These are phyloP conservation scores for Amazona ochrocephala DNA, from an alignment of 2,797 vertebrate species.

Conservation along the genomic window DNA sequence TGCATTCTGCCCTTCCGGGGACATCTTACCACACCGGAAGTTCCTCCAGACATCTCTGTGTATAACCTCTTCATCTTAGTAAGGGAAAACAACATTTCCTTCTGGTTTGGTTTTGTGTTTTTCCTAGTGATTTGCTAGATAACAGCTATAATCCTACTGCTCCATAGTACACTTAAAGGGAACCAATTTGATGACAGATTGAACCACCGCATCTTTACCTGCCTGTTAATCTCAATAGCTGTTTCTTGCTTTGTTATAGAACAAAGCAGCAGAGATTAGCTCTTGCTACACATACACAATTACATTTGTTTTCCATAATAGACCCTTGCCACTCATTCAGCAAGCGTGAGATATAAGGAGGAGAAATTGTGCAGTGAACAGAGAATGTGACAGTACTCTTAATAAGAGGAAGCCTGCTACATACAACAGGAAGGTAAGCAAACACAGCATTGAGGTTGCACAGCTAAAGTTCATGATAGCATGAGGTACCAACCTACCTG, in stretches of 20 bases:
- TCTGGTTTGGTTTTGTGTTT: too few relatives aligned
- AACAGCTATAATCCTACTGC: neutral
- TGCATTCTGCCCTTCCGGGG: neutral
- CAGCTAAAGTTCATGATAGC: neutral
- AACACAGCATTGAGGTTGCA: neutral
- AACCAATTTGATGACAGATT: neutral
- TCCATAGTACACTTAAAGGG: neutral
- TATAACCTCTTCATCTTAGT: neutral
- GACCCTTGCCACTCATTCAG: neutral
- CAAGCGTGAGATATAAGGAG: neutral
- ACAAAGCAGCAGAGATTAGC: slow-evolving; percentile 20
- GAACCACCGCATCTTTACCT: neutral
- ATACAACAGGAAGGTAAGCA: neutral
- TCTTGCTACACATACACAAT: neutral
- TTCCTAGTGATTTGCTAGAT: neutral
- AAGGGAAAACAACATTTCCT: neutral
- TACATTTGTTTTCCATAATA: neutral
- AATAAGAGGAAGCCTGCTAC: neutral
- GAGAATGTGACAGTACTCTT: neutral
- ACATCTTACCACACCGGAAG: neutral
- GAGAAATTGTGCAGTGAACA: neutral
- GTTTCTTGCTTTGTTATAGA: neutral
- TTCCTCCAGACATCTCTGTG: neutral
- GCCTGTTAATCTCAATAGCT: neutral
- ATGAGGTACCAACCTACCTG: neutral